Conservation (phyloP, 2,797 vertebrate genomes). For the Crenichthys baileyi region DNA sequence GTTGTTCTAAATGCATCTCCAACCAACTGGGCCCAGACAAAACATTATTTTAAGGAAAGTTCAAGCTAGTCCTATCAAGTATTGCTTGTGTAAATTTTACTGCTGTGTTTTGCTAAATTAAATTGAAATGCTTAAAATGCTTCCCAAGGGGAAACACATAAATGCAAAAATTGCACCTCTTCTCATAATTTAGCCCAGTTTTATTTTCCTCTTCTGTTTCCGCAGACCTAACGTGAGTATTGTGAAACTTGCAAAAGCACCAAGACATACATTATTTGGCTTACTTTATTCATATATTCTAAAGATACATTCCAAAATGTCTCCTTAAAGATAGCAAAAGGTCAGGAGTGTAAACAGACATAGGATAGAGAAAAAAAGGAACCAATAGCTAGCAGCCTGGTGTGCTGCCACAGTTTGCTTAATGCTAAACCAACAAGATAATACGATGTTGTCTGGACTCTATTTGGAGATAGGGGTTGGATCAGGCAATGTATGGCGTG, state of each 20-base stretch:
- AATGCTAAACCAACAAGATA: constrained; percentile 78
- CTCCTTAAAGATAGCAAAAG: constrained; percentile 56
- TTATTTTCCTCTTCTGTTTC: constrained; percentile 4
- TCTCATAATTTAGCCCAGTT: not conserved
- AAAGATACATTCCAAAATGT: constrained; percentile 67
- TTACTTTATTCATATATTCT: constrained; percentile 50
- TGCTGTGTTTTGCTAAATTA: not conserved
- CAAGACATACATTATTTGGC: constrained; percentile 7
- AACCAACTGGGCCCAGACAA: constrained; percentile 64
- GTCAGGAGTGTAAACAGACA: constrained; percentile 65
- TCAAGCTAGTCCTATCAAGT: constrained; percentile 3
- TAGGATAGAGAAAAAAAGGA: constrained; percentile 72
- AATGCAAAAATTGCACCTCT: not conserved
- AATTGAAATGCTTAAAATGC: not conserved
- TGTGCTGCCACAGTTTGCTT: constrained; percentile 78
- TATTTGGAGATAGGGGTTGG: constrained; percentile 56
- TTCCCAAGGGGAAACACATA: not conserved
- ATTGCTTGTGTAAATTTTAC: not conserved
- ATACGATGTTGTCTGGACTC: constrained; percentile 45
- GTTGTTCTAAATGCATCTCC: constrained; percentile 63
- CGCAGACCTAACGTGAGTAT: constrained; percentile 22
- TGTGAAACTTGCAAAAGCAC: constrained; percentile 10
- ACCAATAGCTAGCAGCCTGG: constrained; percentile 58
- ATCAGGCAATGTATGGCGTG: constrained; percentile 47
- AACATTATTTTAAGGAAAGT: constrained; percentile 14